Evolutionary conservation across 2,888 invertebrate genomes (phyloP), one percentile per base, ranked within the genome.

Genomic region (Cecidostiba fungosa): DNA sequence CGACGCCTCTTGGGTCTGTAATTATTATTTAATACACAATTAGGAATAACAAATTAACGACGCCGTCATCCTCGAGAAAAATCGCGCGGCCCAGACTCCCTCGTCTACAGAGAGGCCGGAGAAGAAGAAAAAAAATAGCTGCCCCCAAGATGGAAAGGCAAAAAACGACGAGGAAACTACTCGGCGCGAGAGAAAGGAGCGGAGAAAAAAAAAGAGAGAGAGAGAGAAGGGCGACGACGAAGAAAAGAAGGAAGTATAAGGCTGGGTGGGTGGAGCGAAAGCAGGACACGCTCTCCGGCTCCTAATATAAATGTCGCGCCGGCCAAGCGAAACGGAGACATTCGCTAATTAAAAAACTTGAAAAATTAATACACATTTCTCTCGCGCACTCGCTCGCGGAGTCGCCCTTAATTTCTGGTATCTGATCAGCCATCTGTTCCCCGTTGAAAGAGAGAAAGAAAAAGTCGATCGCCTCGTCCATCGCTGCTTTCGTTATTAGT

Each of bases 281-380:
- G 87, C 87, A 87, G 88, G 89, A 89, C 85, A 87, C 89, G 90
- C 6, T 39, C 6, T 39, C 77, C 73, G 77, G 87, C 89, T 90
- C 92, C 92, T 92, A 92, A 93, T 93, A 93, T 93, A 93, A 93
- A 93, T 93, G 93, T 92, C 92, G 90, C 85, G 74, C 59, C 90
- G 89, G 90, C 88, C 91, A 91, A 78, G 91, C 91, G 92, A 91
- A 91, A 91, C 91, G 91, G 92, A 93, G 93, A 93, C 93, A 93
- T 93, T 93, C 93, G 92, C 93, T 93, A 93, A 93, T 93, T 93
- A 93, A 93, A 93, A 93, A 93, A 93, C 93, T 93, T 93, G 93
- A 93, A 93, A 93, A 93, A 93, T 93, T 93, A 93, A 93, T 93
- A 93, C 92, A 93, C 93, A 93, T 93, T 93, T 93, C 91, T 93